These are phyloP conservation scores for Sycobia sp. DNA, from an alignment of 1,140 invertebrate genomes.

Conservation along the genomic window DNA sequence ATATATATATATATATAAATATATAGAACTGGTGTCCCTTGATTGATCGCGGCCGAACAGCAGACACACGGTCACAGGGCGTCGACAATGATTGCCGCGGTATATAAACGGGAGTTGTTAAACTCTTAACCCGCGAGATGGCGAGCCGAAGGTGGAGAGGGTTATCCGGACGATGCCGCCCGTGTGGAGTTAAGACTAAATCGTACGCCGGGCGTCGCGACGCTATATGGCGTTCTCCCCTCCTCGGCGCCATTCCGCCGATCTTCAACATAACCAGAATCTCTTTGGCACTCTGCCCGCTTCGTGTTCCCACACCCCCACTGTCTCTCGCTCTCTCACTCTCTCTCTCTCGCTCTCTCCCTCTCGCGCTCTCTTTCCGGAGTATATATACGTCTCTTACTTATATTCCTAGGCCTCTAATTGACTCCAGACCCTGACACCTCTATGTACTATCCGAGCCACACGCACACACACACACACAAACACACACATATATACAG, in stretches of 20 bases:
- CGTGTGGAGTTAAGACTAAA: conserved; percentile 54
- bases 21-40: too few relatives aligned
- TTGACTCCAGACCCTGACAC: too few relatives aligned
- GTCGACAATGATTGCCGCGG: not conserved
- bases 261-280: conserved; percentile 49
- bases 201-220: conserved; percentile 52
- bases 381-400: too few relatives aligned
- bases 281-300: conserved; percentile 52
- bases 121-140: not conserved
- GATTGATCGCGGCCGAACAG: too few relatives aligned
- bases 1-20: too few relatives aligned
- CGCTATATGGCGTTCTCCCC: conserved; percentile 60
- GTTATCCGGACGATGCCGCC: conserved; percentile 49
- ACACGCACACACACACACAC: too few relatives aligned
- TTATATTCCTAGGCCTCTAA: too few relatives aligned
- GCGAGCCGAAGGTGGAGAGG: too few relatives aligned
- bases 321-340: conserved; percentile 13
- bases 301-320: conserved; percentile 56
- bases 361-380: too few relatives aligned
- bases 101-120: not conserved
- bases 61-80: too few relatives aligned
- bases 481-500: too few relatives aligned
- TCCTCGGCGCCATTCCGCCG: conserved; percentile 43
- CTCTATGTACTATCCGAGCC: too few relatives aligned
- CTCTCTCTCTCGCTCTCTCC: conserved; percentile 3